Evolutionary conservation across 2,888 invertebrate genomes (phyloP).

Genomic region (Crematogaster levior): DNA sequence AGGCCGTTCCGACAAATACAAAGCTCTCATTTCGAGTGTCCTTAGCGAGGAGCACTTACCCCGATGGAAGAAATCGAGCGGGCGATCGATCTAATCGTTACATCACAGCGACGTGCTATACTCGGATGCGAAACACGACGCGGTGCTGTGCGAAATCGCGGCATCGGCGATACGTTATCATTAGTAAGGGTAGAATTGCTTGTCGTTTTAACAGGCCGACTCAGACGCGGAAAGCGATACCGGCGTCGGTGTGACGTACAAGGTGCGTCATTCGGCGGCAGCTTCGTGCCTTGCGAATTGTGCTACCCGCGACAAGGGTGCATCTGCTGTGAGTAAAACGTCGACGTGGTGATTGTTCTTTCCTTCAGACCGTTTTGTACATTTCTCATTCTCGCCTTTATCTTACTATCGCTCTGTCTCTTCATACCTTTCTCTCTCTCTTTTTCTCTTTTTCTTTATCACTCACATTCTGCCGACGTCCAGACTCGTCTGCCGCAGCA

Average conservation of each 20-base stretch:
- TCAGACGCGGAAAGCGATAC: slow-evolving; percentile 86
- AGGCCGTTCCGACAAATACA: not conserved
- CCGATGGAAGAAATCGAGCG: slow-evolving; percentile 35
- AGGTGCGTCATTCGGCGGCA: slow-evolving; percentile 85
- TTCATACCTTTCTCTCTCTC: slow-evolving; percentile 34
- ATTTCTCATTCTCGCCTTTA: slow-evolving; percentile 17
- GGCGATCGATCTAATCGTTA: slow-evolving; percentile 22
- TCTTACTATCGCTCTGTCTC: slow-evolving; percentile 59
- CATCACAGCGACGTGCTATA: slow-evolving; percentile 1
- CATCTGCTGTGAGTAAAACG: slow-evolving; percentile 84
- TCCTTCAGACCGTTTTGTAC: slow-evolving; percentile 16
- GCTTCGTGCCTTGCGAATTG: slow-evolving; percentile 85
- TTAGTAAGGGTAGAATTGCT: slow-evolving; percentile 84
- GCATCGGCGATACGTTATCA: slow-evolving; percentile 55
- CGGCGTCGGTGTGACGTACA: slow-evolving; percentile 90
- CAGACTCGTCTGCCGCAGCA: slow-evolving; percentile 48
- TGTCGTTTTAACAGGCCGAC: slow-evolving; percentile 84
- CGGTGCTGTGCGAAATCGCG: slow-evolving; percentile 45
- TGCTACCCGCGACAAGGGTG: slow-evolving; percentile 83
- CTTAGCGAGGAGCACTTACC: slow-evolving; percentile 12
- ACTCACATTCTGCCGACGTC: slow-evolving; percentile 39
- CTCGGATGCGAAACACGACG: slow-evolving; percentile 41
- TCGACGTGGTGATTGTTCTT: slow-evolving; percentile 64
- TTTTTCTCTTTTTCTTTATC: slow-evolving; percentile 25
- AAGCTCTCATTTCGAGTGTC: not conserved